These are phyloP conservation scores for Chromoteleia sp. DNA, from an alignment of 2,888 invertebrate species.

Conservation along the genomic window DNA sequence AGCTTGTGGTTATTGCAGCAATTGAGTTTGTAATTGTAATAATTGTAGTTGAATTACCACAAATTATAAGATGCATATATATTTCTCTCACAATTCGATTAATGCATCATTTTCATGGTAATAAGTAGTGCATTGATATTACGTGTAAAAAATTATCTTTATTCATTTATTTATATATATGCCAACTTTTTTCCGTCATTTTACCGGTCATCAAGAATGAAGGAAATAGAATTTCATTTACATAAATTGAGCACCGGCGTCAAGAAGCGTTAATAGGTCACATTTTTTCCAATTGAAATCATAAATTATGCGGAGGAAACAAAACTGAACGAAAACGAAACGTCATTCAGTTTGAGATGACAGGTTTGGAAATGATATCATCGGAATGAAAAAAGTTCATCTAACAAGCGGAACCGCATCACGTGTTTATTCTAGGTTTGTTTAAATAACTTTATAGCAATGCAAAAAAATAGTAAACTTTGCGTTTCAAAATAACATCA, in stretches of 20 bases:
- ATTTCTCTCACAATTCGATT: constrained; percentile 6
- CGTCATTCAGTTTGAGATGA: constrained; percentile 15
- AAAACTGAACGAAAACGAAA: constrained; percentile 21
- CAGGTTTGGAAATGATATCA: constrained; percentile 11
- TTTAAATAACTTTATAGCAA: constrained; percentile 7
- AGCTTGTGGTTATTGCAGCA: constrained; percentile 29
- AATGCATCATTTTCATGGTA: constrained; percentile 8
- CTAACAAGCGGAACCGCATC: constrained; percentile 1
- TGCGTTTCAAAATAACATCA: constrained; percentile 31
- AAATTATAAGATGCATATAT: constrained; percentile 22
- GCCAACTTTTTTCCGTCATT: neutral
- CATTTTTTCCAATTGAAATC: constrained; percentile 10
- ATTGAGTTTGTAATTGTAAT: constrained; percentile 35
- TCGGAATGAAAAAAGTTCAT: constrained; percentile 10
- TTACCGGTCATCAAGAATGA: neutral
- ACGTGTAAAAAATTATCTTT: neutral
- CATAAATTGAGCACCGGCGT: constrained; percentile 16
- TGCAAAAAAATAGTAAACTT: constrained; percentile 13
- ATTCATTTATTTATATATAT: no score
- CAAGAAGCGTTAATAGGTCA: constrained; percentile 7
- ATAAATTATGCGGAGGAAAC: constrained; percentile 5
- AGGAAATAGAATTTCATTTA: constrained; percentile 27
- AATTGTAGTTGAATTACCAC: constrained; percentile 30
- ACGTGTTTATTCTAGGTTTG: neutral
- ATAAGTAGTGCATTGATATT: neutral